Conservation (phyloP, 2,113 vertebrate genomes). For the Colossoma macropomum region DNA sequence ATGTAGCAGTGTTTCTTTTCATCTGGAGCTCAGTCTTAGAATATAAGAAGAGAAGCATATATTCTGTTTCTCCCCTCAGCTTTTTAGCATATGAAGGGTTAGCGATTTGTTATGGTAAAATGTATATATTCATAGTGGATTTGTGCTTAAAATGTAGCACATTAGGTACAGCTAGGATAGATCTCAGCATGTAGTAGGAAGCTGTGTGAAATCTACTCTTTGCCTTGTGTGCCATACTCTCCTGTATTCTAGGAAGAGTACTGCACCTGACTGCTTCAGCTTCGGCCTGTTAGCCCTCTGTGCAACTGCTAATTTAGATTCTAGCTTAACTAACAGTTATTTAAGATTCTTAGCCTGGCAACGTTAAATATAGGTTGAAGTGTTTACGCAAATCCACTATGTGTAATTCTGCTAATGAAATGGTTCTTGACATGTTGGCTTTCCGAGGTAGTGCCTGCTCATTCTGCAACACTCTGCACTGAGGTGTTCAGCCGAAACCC, state of each 20-base stretch:
- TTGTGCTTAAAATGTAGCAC: neutral
- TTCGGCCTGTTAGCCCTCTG: neutral
- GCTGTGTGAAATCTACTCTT: neutral
- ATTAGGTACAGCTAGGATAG: neutral
- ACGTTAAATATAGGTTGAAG: neutral
- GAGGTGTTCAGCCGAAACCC: neutral
- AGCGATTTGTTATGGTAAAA: too few relatives aligned
- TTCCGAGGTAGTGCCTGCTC: neutral
- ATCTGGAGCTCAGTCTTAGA: too few relatives aligned
- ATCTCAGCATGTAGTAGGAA: neutral
- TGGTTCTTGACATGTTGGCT: neutral
- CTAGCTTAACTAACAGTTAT: neutral
- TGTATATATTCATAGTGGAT: too few relatives aligned
- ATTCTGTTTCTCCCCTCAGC: too few relatives aligned
- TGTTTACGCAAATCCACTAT: neutral
- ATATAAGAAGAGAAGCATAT: too few relatives aligned
- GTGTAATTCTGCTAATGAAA: neutral
- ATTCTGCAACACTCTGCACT: neutral
- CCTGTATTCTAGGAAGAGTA: too few relatives aligned
- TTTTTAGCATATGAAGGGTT: too few relatives aligned
- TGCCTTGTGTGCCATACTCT: neutral
- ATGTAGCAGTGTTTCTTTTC: too few relatives aligned
- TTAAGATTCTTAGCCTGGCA: neutral
- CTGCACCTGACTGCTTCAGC: neutral
- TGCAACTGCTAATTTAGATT: neutral